Conservation (phyloP, 2,888 invertebrate genomes). For the Dryocosmus kuriphilus region DNA sequence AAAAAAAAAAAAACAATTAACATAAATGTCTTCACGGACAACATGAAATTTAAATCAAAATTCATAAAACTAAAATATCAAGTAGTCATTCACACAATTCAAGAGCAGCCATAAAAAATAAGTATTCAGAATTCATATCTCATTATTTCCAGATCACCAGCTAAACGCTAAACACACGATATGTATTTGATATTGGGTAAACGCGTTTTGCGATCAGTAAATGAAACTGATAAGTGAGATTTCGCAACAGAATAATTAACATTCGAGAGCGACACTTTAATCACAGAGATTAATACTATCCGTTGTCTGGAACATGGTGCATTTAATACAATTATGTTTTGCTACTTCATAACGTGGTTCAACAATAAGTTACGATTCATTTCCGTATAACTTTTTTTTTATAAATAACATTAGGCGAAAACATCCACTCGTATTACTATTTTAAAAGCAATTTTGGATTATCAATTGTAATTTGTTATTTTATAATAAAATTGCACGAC, state of each 20-base stretch:
- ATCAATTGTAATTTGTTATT: background rate
- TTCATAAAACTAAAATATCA: background rate
- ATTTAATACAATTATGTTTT: conserved; percentile 1
- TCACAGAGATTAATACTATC: conserved; percentile 28
- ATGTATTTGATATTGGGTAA: conserved; percentile 14
- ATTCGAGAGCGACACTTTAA: conserved; percentile 8
- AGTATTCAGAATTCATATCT: background rate
- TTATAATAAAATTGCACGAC: background rate
- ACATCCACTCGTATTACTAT: too few relatives aligned
- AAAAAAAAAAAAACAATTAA: conserved; percentile 41
- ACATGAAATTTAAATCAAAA: background rate
- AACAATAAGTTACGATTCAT: background rate
- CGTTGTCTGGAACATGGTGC: background rate
- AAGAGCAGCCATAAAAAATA: background rate
- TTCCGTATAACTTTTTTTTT: background rate
- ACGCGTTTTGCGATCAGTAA: conserved; percentile 15
- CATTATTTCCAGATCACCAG: conserved; percentile 5
- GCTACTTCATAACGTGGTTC: background rate
- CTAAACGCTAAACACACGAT: background rate
- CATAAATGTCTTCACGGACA: background rate
- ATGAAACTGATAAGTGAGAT: conserved; percentile 33
- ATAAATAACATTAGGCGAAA: background rate
- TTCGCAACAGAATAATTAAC: conserved; percentile 26
- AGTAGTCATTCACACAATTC: background rate
- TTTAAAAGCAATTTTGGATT: too few relatives aligned